Evolutionary conservation across 1,140 invertebrate species (phyloP).

Genomic region (Eriosoma lanigerum): DNA sequence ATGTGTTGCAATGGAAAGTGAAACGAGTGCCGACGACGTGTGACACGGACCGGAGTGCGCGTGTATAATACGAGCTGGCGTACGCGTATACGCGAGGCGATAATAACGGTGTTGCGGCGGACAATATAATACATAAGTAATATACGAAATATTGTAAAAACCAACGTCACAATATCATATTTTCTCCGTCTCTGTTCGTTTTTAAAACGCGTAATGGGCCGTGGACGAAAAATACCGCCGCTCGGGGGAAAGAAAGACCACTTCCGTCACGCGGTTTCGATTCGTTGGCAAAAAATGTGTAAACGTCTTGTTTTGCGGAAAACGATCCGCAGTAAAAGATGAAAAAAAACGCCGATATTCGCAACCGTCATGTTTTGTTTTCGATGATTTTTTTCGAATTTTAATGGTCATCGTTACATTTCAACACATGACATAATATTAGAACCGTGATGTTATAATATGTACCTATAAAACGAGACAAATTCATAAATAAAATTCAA

Average conservation of each 20-base stretch:
- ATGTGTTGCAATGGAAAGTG: conserved; percentile 51
- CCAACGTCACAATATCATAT: background rate
- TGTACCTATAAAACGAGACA: too few species aligned
- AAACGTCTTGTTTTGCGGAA: conserved; percentile 24
- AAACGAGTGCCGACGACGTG: conserved; percentile 46
- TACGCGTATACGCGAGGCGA: background rate
- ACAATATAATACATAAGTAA: conserved; percentile 25
- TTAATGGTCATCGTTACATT: too few species aligned
- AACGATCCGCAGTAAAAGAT: too few species aligned
- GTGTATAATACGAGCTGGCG: background rate
- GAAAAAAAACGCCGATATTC: background rate
- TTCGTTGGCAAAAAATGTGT: background rate
- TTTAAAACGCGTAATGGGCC: conserved; percentile 38
- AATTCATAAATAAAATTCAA: too few species aligned
- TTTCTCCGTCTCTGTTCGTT: background rate
- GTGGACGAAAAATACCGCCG: conserved; percentile 8
- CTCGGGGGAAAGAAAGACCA: background rate
- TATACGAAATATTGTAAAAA: conserved; percentile 19
- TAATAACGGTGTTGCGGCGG: conserved; percentile 22
- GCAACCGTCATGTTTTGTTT: conserved; percentile 1
- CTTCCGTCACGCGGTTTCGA: conserved; percentile 46
- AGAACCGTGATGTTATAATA: too few species aligned
- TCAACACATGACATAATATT: too few species aligned
- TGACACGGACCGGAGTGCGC: conserved; percentile 43
- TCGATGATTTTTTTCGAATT: background rate